Conservation (phyloP, 2,113 vertebrate species). For the Isichthys henryi region DNA sequence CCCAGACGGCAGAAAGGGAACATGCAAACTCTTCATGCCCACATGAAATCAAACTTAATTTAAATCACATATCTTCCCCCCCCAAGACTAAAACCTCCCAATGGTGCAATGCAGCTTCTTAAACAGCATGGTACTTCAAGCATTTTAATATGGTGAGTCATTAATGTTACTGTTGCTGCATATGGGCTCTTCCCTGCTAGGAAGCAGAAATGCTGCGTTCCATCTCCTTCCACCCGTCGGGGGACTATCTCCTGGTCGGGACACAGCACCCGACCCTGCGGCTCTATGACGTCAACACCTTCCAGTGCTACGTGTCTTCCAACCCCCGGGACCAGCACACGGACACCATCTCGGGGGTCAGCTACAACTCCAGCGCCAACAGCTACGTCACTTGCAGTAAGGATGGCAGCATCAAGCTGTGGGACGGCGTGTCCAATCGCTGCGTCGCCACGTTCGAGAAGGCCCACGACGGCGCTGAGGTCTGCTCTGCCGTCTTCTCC, state of each 20-base stretch:
- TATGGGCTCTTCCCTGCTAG: slow-evolving; percentile 47
- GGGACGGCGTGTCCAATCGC: slow-evolving; percentile 95
- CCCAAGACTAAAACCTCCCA: not conserved
- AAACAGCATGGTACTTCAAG: not conserved
- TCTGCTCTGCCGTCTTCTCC: slow-evolving; percentile 93
- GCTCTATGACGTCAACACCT: slow-evolving; percentile 93
- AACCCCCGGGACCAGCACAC: slow-evolving; percentile 96
- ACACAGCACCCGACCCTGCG: slow-evolving; percentile 93
- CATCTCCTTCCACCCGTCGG: slow-evolving; percentile 94
- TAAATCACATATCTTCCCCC: not conserved
- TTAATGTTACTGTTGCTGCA: not conserved
- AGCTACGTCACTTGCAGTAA: slow-evolving; percentile 94
- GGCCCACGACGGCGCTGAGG: slow-evolving; percentile 88
- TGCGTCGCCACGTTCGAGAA: slow-evolving; percentile 94
- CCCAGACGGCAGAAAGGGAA: not conserved
- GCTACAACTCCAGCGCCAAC: slow-evolving; percentile 86
- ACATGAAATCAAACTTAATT: not conserved
- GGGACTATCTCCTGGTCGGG: slow-evolving; percentile 90
- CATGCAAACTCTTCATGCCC: not conserved
- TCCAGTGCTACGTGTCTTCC: slow-evolving; percentile 96
- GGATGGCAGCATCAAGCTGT: slow-evolving; percentile 95
- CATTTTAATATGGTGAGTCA: not conserved
- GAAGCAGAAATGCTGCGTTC: slow-evolving; percentile 96
- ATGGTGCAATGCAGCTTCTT: not conserved
- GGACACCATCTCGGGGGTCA: slow-evolving; percentile 87